A percentile compares a stretch with the other conserved stretches of the same genome.
These are phyloP conservation scores for Esox lucius DNA, from an alignment of 2,797 vertebrate species.

Conservation along the genomic window DNA sequence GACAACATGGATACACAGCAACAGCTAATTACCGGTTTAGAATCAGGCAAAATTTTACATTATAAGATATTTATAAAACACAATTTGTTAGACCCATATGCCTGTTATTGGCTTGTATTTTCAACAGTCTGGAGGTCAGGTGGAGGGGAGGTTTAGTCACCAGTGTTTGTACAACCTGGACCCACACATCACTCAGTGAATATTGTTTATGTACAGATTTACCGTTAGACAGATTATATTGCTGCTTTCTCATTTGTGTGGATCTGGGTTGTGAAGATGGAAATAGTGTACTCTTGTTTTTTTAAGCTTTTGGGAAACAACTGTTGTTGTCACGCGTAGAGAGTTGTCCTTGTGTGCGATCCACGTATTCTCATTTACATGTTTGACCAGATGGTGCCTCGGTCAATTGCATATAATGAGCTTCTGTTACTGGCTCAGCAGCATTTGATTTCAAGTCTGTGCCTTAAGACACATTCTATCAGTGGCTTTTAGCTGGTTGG, in stretches of 20 bases:
- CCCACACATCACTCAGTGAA: background rate
- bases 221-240: background rate
- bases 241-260: background rate
- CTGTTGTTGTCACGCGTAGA: background rate
- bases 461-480: background rate
- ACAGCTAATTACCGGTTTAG: background rate
- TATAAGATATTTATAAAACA: background rate
- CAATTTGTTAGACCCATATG: background rate
- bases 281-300: background rate
- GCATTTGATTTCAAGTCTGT: background rate
- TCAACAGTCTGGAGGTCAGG: background rate
- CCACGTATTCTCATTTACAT: background rate
- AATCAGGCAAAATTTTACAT: background rate
- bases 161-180: background rate
- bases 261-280: background rate
- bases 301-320: background rate
- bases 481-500: too few relatives aligned
- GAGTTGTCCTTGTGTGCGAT: background rate
- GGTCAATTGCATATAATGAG: background rate
- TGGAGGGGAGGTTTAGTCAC: background rate
- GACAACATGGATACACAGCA: background rate
- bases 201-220: background rate
- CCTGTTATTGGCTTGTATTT: background rate
- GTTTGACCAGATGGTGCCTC: slow-evolving; percentile 1
- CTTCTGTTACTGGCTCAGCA: background rate